Evolutionary conservation across 2,113 vertebrate species (phyloP), one percentile per base, ranked within the genome.

Genomic region (Calcarius ornatus): DNA sequence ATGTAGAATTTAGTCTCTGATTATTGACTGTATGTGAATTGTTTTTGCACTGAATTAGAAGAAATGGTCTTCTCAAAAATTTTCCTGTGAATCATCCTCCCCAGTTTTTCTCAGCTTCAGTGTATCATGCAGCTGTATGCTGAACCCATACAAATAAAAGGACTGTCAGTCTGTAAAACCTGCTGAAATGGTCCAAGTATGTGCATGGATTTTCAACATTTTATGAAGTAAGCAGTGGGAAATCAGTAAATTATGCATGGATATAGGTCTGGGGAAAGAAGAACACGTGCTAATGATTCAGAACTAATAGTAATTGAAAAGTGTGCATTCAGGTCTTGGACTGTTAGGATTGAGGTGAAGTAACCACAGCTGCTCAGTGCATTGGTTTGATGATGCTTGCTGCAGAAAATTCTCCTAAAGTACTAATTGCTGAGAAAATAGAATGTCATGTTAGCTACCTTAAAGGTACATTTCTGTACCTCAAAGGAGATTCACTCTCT

Each of bases 141-240:
- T 43, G 75, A 93, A 66, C 64, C 35, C 21, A 21, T 92, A 9
- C 51, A 68, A 96, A 96, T 92, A 96, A 97, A 96, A 93, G 24
- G 38, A 92, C 53, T 93, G 30, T 73, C 63, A 21, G 81, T 86
- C 71, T 92, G 70, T 42, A 63, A 82, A 84, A 73, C 19, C 35
- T 65, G 37, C 69, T 42, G 4, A 73, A 54, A 43, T 30, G 60
- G 51, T 56, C 35, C 35, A 33, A 69, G 40, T 57, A 22, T 3
- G 3, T 83, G 79, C 22, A 2, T 95, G 69, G 16, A 50, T 80
- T 91, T 82, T 70, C 61, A 40, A 11, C 47, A 14, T 5, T 0
- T 48, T 50, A 22, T 30, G 5, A 33, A 72, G n/a, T 38, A 61
- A 85, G 47, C 28, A 56, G 22, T 40, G 47, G 64, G 43, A 90